Percentiles rank a stretch among this genome's conserved stretches.
Evolutionary conservation across 2,888 invertebrate species (phyloP).

Genomic region (Idaea biselata): DNA sequence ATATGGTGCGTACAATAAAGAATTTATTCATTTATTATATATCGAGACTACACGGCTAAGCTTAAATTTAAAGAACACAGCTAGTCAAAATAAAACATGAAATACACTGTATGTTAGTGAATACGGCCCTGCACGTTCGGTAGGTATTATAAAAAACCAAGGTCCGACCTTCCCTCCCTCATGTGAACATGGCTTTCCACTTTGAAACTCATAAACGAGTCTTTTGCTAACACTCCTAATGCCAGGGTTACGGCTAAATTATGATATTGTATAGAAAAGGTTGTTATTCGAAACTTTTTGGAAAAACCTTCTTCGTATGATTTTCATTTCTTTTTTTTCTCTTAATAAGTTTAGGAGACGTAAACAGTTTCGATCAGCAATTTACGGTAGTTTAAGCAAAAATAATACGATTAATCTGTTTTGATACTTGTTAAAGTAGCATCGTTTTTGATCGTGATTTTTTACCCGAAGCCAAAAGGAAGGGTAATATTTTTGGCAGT

Average conservation of each 20-base stretch:
- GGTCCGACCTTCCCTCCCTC: conserved; percentile 13
- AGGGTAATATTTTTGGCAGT: background rate
- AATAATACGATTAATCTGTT: background rate
- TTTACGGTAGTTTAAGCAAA: background rate
- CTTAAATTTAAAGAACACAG: no score
- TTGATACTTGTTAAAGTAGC: background rate
- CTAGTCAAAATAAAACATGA: background rate
- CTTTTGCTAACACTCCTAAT: conserved; percentile 69
- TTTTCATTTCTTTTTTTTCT: background rate
- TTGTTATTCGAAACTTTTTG: conserved; percentile 1
- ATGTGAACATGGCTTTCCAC: conserved; percentile 54
- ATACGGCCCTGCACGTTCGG: background rate
- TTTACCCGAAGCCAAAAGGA: background rate
- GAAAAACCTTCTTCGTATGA: background rate
- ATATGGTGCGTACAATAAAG: no score
- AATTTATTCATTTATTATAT: no score
- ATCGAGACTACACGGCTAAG: no score
- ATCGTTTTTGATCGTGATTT: background rate
- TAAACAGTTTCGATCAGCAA: background rate
- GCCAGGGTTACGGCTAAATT: conserved; percentile 39
- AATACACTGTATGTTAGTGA: background rate
- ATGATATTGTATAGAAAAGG: conserved; percentile 1
- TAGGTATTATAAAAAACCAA: conserved; percentile 4
- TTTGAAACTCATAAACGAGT: conserved; percentile 64
- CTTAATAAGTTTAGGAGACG: background rate